Percentiles rank a stretch among this genome's conserved stretches.
Evolutionary conservation across 2,113 vertebrate genomes (phyloP).

Genomic region (Callionymus lyra): DNA sequence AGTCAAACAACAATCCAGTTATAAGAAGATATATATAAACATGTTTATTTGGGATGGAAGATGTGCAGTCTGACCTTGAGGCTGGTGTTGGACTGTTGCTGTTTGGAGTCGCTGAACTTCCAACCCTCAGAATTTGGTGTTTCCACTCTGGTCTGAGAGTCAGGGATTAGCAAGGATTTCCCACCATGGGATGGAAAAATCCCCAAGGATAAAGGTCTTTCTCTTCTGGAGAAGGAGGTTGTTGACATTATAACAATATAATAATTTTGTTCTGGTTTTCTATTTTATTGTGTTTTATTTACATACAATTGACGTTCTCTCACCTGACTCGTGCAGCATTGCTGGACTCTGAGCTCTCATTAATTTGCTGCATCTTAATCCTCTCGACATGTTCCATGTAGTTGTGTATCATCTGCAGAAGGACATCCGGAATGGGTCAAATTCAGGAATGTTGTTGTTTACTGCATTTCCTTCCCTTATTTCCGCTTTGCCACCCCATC

Average conservation of each 20-base stretch:
- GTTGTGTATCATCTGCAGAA: slow-evolving; percentile 91
- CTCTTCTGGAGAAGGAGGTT: slow-evolving; percentile 67
- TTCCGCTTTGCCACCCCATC: neutral
- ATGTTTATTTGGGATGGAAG: too few relatives aligned
- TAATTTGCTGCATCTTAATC: slow-evolving; percentile 86
- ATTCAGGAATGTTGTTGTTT: neutral
- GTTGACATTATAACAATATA: neutral
- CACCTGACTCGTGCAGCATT: slow-evolving; percentile 52
- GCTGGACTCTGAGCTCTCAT: slow-evolving; percentile 50
- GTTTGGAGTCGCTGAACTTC: slow-evolving; percentile 80
- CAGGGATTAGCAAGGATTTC: slow-evolving; percentile 68
- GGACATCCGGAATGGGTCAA: slow-evolving; percentile 9
- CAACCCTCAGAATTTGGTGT: slow-evolving; percentile 77
- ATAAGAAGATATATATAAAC: too few relatives aligned
- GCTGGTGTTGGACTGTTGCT: slow-evolving; percentile 81
- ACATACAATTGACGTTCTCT: neutral
- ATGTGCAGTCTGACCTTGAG: slow-evolving; percentile 93
- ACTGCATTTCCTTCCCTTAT: neutral
- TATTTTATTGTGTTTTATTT: too few relatives aligned
- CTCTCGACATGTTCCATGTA: slow-evolving; percentile 95
- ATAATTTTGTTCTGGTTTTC: too few relatives aligned
- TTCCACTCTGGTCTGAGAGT: slow-evolving; percentile 73
- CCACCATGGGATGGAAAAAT: slow-evolving; percentile 77
- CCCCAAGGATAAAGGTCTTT: slow-evolving; percentile 89
- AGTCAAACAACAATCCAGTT: too few relatives aligned